Evolutionary conservation across 2,113 vertebrate genomes (phyloP).

Genomic region (Plecturocebus donacophilus): DNA sequence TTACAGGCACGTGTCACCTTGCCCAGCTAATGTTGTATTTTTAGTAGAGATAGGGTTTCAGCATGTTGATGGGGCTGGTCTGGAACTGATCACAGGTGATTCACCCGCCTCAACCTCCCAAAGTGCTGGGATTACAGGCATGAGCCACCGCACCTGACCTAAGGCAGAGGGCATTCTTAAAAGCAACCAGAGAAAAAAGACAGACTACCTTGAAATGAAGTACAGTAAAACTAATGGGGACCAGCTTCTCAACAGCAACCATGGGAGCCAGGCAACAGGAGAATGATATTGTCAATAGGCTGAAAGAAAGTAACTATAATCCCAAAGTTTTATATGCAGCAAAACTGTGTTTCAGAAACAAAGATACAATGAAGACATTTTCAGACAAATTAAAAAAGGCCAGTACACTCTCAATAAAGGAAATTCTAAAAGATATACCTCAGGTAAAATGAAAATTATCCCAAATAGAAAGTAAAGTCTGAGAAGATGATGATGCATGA

Average conservation of each 20-base stretch:
- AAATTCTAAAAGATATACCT: not conserved
- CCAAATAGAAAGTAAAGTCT: not conserved
- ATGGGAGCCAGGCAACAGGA: not conserved
- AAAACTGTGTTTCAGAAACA: not conserved
- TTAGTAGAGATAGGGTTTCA: no score
- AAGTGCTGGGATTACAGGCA: no score
- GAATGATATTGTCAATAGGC: not conserved
- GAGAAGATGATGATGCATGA: not conserved
- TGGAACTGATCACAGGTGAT: no score
- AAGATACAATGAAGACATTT: not conserved
- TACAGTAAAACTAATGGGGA: not conserved
- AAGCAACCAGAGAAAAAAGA: not conserved
- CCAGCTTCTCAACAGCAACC: not conserved
- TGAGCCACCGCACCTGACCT: no score
- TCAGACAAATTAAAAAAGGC: not conserved
- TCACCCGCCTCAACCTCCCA: no score
- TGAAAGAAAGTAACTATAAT: not conserved
- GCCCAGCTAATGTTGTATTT: no score
- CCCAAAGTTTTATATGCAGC: not conserved
- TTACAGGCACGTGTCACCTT: no score
- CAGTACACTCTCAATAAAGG: not conserved
- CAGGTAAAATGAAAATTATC: constrained; percentile 9
- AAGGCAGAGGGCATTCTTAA: not conserved
- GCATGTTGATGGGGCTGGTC: no score
- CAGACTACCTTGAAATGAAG: not conserved